phyloP scores from a whole-genome alignment of 2,888 invertebrate genomes.

The Saturnia japonica region DNA sequence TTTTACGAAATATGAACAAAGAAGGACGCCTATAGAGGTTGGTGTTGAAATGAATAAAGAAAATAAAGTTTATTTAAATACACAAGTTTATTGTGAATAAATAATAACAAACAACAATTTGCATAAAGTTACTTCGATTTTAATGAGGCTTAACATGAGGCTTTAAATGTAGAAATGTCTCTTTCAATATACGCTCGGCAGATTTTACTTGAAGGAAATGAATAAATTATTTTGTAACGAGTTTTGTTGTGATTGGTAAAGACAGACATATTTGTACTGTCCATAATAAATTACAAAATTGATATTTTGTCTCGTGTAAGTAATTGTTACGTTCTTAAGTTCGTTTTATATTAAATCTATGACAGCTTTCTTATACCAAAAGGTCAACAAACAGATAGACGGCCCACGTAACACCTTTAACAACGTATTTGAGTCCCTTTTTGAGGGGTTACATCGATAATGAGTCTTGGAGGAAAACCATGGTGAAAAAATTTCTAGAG shows the following conservation, averaged over 20 bases:
- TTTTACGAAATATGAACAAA: not conserved
- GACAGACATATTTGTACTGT: not conserved
- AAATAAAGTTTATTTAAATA: not conserved
- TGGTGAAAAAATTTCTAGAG: too few relatives aligned
- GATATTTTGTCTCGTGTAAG: not conserved
- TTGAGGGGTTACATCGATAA: too few relatives aligned
- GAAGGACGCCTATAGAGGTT: too few relatives aligned
- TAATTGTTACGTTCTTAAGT: not conserved
- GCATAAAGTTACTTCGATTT: not conserved
- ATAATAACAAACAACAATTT: not conserved
- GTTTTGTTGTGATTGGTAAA: not conserved
- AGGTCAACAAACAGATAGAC: too few relatives aligned
- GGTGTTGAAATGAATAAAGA: not conserved
- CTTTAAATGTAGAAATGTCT: not conserved
- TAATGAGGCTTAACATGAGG: not conserved
- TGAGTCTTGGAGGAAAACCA: too few relatives aligned
- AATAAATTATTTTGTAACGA: not conserved
- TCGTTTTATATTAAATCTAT: not conserved
- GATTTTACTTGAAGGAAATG: not conserved
- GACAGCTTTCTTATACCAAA: not conserved
- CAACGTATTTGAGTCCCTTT: too few relatives aligned
- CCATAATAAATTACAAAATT: constrained; percentile 6
- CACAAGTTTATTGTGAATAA: constrained; percentile 3
- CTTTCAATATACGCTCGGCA: not conserved
- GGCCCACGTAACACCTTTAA: too few relatives aligned